Percentiles rank a stretch among this genome's conserved stretches.
Conservation (phyloP, 2,113 vertebrate genomes). For the Ginglymostoma cirratum region DNA sequence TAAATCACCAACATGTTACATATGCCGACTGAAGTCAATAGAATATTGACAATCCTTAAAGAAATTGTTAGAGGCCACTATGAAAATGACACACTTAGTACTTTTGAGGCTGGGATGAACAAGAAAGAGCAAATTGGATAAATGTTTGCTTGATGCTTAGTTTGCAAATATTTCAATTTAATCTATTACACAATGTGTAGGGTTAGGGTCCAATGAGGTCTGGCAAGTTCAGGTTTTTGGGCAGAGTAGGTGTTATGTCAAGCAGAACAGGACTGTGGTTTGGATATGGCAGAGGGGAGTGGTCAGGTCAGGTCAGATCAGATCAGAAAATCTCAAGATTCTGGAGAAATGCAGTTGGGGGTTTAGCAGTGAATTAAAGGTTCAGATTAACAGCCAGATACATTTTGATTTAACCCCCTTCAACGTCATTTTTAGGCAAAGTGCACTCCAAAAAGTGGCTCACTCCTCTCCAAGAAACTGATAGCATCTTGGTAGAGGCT, state of each 20-base stretch:
- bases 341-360: no score
- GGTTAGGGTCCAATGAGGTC: no score
- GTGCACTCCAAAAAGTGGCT: not conserved
- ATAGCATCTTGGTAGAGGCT: not conserved
- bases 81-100: not conserved
- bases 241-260: no score
- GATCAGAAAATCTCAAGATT: no score
- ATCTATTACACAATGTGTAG: no score
- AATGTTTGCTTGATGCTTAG: not conserved
- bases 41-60: not conserved
- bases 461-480: not conserved
- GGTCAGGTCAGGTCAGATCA: no score
- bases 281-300: no score
- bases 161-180: not conserved
- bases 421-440: not conserved
- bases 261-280: no score
- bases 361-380: no score
- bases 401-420: not conserved
- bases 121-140: not conserved
- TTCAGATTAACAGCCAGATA: not conserved
- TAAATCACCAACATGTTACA: not conserved
- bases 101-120: not conserved
- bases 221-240: no score
- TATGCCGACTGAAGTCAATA: not conserved
- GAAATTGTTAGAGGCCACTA: not conserved